Base-by-base conservation (phyloP, 2,113 vertebrate species). In the Pavo muticus region DNA sequence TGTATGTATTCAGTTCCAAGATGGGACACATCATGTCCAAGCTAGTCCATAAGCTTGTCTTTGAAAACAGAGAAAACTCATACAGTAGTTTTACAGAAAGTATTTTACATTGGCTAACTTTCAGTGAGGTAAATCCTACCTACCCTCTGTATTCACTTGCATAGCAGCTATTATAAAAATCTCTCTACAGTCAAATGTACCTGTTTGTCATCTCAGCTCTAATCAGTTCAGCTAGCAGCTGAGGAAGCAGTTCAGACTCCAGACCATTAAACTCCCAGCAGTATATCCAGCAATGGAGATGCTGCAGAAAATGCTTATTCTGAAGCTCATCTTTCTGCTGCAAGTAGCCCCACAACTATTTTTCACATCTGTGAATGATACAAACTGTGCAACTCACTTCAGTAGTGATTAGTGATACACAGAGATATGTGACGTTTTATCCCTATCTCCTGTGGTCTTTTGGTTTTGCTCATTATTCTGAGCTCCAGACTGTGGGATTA, bases 211-310 rank as follows among this genome's bases (percentile, higher is more conserved):
- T 69, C 83, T 88, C 91, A 67, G 64, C 42, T 9, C 14, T 9
- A 84, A 95, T 95, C 91, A 88, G 91, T 95, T 96, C 95, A 85
- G 82, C 94, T 85, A 95, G 91, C 75, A 92, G 74, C 68, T 73
- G 81, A 67, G 69, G 54, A 59, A 94, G 82, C 73, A 69, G 64
- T 65, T 78, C 75, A 47, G 57, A 64, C 69, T 90, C 25, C 72
- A 93, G 69, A 69, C 18, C 90, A 95, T 95, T 95, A 95, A 95
- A 76, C 76, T 88, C 94, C 40, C 91, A 91, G 91, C 60, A 87
- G 90, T 52, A 94, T 18, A 64, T 24, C 35, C 85, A 88, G 79
- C 47, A 80, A 57, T 1, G 8, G 42, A 69, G 76, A 72, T 44
- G 30, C 25, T 86, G 56, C 42, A 77, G 60, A 83, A 95, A 64